Percentiles rank a stretch among this genome's conserved stretches.
phyloP scores from a whole-genome alignment of 2,888 invertebrate genomes.

The Cenopis cana region DNA sequence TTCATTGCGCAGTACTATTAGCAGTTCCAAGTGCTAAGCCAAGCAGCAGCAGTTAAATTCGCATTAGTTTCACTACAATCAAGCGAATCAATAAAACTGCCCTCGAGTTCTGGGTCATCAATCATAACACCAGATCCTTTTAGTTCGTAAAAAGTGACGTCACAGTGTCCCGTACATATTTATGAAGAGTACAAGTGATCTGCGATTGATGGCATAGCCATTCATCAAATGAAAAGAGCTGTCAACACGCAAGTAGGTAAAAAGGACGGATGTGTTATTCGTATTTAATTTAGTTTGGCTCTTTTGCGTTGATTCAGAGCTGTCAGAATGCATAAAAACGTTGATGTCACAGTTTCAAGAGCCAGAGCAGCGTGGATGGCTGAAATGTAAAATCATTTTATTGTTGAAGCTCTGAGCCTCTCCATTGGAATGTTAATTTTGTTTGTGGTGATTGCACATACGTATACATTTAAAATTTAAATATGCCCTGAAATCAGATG shows the following conservation, averaged over 20 bases:
- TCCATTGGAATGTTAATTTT: constrained; percentile 14
- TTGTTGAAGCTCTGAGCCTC: constrained; percentile 16
- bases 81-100: constrained; percentile 72
- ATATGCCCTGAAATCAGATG: not conserved
- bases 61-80: constrained; percentile 61
- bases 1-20: not conserved
- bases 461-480: not conserved
- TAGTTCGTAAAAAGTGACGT: constrained; percentile 74
- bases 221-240: constrained; percentile 69
- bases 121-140: constrained; percentile 64
- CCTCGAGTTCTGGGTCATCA: constrained; percentile 63
- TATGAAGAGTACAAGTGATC: constrained; percentile 79
- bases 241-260: constrained; percentile 53
- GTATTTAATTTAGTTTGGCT: not conserved
- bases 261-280: not conserved
- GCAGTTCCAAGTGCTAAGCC: not conserved
- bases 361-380: constrained; percentile 50
- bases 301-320: constrained; percentile 44
- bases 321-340: constrained; percentile 61
- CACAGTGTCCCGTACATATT: constrained; percentile 79
- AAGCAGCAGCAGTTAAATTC: constrained; percentile 46
- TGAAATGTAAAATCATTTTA: constrained; percentile 46
- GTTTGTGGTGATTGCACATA: not conserved
- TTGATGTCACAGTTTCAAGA: constrained; percentile 57
- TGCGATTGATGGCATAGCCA: constrained; percentile 74